These are phyloP conservation scores for Ochlodes sylvanus DNA, from an alignment of 2,888 invertebrate genomes.

Conservation along the genomic window DNA sequence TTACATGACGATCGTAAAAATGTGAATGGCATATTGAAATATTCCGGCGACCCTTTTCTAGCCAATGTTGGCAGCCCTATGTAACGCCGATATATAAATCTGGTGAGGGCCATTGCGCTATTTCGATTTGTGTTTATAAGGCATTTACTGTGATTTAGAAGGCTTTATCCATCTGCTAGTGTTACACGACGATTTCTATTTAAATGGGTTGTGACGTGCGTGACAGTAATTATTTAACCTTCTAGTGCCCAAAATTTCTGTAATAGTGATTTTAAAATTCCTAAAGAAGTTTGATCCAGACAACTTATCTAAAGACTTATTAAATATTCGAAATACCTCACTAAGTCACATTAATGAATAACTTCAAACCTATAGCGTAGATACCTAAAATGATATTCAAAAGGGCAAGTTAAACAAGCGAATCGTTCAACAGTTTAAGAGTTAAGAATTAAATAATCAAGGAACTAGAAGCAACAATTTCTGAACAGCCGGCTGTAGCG, in stretches of 20 bases:
- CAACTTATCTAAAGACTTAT: too few species aligned
- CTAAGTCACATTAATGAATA: too few species aligned
- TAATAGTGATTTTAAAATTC: too few species aligned
- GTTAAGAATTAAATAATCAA: constrained; percentile 12
- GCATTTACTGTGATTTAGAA: constrained; percentile 8
- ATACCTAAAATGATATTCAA: too few species aligned
- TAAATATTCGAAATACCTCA: too few species aligned
- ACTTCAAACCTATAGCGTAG: too few species aligned
- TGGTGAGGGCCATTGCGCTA: constrained; percentile 43
- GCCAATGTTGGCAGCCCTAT: constrained; percentile 71
- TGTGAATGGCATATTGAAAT: constrained; percentile 82
- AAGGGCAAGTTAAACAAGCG: constrained; percentile 13
- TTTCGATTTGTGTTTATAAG: constrained; percentile 40
- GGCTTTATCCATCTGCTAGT: neutral
- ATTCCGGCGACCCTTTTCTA: constrained; percentile 77
- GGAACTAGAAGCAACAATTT: constrained; percentile 12
- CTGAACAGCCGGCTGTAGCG: constrained; percentile 11
- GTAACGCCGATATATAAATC: constrained; percentile 74
- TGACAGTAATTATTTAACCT: too few species aligned
- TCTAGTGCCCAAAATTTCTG: too few species aligned
- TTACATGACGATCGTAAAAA: constrained; percentile 80
- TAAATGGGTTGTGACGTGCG: too few species aligned
- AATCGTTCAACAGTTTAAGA: constrained; percentile 1
- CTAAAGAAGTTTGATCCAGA: too few species aligned
- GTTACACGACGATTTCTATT: too few species aligned